These are phyloP conservation scores for Cyclina sinensis DNA, from an alignment of 1,140 invertebrate genomes.

Conservation along the genomic window DNA sequence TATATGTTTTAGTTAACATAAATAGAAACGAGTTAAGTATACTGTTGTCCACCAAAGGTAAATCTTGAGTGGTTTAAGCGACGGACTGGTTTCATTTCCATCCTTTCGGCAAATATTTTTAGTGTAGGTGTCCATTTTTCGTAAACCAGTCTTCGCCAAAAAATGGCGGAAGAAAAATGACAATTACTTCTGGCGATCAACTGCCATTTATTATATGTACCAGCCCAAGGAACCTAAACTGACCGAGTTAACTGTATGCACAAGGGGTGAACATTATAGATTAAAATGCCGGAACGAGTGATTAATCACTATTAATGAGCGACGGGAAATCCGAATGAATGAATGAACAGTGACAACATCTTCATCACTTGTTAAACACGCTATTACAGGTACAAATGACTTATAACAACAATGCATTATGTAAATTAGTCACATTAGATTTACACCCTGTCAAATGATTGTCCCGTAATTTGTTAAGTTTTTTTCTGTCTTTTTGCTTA, in stretches of 20 bases:
- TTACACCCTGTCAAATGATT: background rate
- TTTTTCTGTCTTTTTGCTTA: background rate
- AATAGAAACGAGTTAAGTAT: background rate
- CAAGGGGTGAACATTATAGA: background rate
- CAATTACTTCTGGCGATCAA: background rate
- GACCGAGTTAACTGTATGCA: constrained; percentile 1
- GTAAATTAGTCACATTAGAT: background rate
- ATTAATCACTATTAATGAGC: constrained; percentile 13
- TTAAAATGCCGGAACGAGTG: background rate
- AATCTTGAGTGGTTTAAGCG: background rate
- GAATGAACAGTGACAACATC: background rate
- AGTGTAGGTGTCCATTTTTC: constrained; percentile 1
- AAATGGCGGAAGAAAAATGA: constrained; percentile 31
- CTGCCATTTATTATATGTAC: background rate
- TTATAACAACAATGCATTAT: constrained; percentile 10
- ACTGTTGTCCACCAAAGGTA: background rate
- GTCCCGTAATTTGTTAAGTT: constrained; percentile 2
- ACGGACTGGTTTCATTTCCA: background rate
- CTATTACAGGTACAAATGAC: constrained; percentile 12
- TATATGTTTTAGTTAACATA: too few relatives aligned
- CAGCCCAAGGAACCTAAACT: background rate
- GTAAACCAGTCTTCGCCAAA: constrained; percentile 11
- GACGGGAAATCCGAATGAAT: background rate
- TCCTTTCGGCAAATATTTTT: background rate
- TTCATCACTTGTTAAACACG: constrained; percentile 28